Evolutionary conservation across 2,113 vertebrate species (phyloP).

Genomic region (Bos javanicus): DNA sequence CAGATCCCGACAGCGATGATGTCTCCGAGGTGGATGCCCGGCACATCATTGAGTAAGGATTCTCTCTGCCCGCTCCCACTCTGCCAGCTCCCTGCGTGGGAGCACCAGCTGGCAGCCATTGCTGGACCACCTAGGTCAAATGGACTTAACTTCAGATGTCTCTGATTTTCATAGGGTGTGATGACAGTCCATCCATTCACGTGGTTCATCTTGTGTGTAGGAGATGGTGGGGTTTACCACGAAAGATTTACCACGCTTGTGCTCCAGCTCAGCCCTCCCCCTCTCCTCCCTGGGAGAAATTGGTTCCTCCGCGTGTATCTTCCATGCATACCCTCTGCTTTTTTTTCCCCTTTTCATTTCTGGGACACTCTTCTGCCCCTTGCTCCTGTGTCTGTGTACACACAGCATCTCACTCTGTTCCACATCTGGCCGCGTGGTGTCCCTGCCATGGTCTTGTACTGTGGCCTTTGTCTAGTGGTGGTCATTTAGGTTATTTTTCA

Average conservation of each 20-base stretch:
- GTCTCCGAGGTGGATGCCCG: slow-evolving; percentile 91
- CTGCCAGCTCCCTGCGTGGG: background rate
- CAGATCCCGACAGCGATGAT: slow-evolving; percentile 92
- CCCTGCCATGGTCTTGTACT: background rate
- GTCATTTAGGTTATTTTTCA: background rate
- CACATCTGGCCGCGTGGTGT: rapidly evolving
- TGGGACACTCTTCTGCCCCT: too few relatives aligned
- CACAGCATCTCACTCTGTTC: background rate
- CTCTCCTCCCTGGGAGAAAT: background rate
- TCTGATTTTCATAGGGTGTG: background rate
- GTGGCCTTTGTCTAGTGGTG: background rate
- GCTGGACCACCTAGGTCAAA: background rate
- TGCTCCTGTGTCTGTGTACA: background rate
- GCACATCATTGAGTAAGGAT: slow-evolving; percentile 93
- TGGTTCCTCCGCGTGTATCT: rapidly evolving
- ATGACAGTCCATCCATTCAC: rapidly evolving
- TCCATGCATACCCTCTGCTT: background rate
- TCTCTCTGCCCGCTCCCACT: rapidly evolving
- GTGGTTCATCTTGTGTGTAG: background rate
- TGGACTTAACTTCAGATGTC: background rate
- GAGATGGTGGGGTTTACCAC: rapidly evolving
- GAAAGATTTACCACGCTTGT: rapidly evolving
- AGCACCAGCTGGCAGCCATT: background rate
- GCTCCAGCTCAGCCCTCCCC: background rate
- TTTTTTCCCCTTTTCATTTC: background rate